phyloP scores from a whole-genome alignment of 2,797 vertebrate species.

The Takifugu ocellatus region DNA sequence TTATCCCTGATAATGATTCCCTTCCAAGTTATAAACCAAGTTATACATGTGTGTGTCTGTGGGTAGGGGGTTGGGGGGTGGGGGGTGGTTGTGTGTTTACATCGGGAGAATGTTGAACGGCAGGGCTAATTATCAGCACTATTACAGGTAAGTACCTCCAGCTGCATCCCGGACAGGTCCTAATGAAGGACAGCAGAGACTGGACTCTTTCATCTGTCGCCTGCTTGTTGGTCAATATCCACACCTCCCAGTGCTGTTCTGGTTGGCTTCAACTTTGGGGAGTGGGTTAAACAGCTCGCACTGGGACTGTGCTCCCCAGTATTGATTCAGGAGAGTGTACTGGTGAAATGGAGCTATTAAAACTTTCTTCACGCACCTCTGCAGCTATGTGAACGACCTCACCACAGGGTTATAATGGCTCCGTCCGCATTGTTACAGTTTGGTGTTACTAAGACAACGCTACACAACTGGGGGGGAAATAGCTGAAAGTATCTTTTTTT shows the following conservation, averaged over 20 bases:
- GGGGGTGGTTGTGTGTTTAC: conserved; percentile 65
- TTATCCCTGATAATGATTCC: conserved; percentile 78
- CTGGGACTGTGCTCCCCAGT: conserved; percentile 9
- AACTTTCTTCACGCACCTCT: conserved; percentile 3
- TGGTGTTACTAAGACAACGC: background rate
- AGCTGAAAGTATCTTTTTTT: too few relatives aligned
- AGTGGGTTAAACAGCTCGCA: conserved; percentile 24
- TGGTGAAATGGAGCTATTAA: background rate
- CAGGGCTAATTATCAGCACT: conserved; percentile 79
- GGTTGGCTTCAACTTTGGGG: conserved; percentile 15
- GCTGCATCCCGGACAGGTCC: conserved; percentile 72
- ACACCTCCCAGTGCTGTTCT: conserved; percentile 43
- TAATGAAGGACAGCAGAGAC: conserved; percentile 74
- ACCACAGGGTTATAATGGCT: too few relatives aligned
- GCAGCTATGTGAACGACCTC: background rate
- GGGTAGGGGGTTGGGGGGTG: conserved; percentile 44
- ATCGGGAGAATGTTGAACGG: conserved; percentile 69
- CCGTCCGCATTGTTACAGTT: too few relatives aligned
- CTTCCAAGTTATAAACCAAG: conserved; percentile 74
- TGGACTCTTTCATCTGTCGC: conserved; percentile 75
- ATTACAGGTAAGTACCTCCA: conserved; percentile 82
- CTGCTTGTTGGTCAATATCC: conserved; percentile 64
- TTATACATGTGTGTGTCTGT: conserved; percentile 24
- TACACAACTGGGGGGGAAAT: background rate
- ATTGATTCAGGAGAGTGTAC: conserved; percentile 17